Evolutionary conservation across 2,113 vertebrate species (phyloP), one percentile per base, ranked within the genome.

Genomic region (Typhlomys cinereus): DNA sequence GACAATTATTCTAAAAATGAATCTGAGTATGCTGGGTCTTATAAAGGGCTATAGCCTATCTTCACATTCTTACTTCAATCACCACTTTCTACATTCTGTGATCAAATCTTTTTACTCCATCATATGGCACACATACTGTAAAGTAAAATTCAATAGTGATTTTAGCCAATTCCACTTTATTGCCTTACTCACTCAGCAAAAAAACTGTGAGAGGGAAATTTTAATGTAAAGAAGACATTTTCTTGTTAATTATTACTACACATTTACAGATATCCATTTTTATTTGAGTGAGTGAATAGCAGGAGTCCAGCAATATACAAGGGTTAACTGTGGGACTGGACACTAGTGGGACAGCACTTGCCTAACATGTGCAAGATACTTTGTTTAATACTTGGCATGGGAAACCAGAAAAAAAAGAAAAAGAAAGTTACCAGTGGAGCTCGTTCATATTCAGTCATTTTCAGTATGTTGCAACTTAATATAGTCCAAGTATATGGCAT

Each of bases 11-110:
- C 78, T 31, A 62, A 88, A 90, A 92, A 94, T 59, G 71, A 36
- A 95, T 67, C 78, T 81, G 46, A 80, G 46, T 61, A 90, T n/a
- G 21, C 46, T 81, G 84, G n/a, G 46, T 75, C 71, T 94, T 81
- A 36, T 31, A 95, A 85, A 88, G 54, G 39, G 46, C 67, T 94
- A 85, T 3, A 90, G 86, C 59, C 73, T 92, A 92, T 27, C 61
- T 90, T 85, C 87, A 67, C 61, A 70, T 20, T 87, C 89, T 90
- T 90, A 80, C 52, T 73, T 94, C 92, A 94, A 88, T 79, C 62
- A 88, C 83, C 5, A 61, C 48, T 36, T 83, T 70, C 93, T 87
- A 88, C 69, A 67, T 74, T 89, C 85, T 17, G 39, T 71, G 27
- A 44, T 25, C 8, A 70, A 41, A 29, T 71, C 80, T 92, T 89